Base-by-base conservation (phyloP, 2,113 vertebrate genomes). In the Sula dactylatra region DNA sequence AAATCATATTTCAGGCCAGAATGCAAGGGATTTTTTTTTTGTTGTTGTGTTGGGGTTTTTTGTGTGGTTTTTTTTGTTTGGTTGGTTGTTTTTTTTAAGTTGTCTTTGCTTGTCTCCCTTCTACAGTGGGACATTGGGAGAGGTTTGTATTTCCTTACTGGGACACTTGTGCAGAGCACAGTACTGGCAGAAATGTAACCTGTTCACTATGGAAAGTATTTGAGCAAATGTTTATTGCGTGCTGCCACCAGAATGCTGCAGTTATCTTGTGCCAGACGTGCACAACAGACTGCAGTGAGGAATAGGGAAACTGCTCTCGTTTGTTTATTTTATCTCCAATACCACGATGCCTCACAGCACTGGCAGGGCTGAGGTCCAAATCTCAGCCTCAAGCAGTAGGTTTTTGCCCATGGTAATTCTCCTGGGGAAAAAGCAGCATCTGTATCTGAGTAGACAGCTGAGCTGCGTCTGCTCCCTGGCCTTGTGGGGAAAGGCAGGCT, bases 151-250 rank as follows among this genome's bases (percentile, higher is more conserved):
- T 97, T 95, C 97, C 91, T 97, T 97, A 88, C 93, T 86, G 96
- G 91, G 93, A 29, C 40, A 58, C 78, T 96, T 67, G 42, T 80
- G 64, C 47, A 80, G 86, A 87, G 89, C 78, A 21, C 66, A 58
- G 82, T 25, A 31, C 83, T 96, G 89, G 38, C 91, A 95, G 91
- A 90, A 88, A 80, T 93, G 89, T 96, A 97, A 96, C 96, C 93
- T 96, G 95, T 94, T 96, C 93, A 24, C 71, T 79, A 34, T 96
- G 96, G 95, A 95, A 97, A 97, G 32, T 96, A 96, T 94, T 96
- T 85, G 82, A 83, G 84, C 67, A 80, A 95, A 77, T 90, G 93
- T 96, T 97, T 96, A 95, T 90, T 95, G 88, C 49, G 3, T 45
- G 83, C 73, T 94, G 94, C 91, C 91, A 89, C 94, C 91, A 95